Evolutionary conservation across 2,113 vertebrate species (phyloP), one percentile per base, ranked within the genome.

Genomic region (Neodon shergylaensis): DNA sequence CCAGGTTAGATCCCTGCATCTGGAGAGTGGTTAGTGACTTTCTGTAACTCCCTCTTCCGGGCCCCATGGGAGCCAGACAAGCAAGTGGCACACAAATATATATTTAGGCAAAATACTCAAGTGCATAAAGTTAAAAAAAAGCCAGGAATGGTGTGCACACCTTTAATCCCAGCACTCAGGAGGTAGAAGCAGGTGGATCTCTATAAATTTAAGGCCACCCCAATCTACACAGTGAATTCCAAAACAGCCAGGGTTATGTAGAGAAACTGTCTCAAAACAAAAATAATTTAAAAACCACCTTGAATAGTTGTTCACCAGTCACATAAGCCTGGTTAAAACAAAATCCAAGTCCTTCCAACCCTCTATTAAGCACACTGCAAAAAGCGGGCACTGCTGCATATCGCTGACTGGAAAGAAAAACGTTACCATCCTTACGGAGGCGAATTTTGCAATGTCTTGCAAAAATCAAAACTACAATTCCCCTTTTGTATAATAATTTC

Each of bases 401-500:
- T 33, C 24, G 39, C 26, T 74, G 61, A 39, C 44, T 42, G 77
- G 66, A 94, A 79, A 39, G 7, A 65, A 84, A 87, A 78, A 93
- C 26, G 28, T 22, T 22, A 47, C 83, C 86, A 72, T 33, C 76
- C 21, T 81, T 58, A 26, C 4, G 36, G 33, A 79, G 39, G 82
- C 42, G 31, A 85, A 61, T 68, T 94, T 49, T 83, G 22, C 52
- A 92, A 24, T 63, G 90, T 36, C 54, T 70, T 91, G 22, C 47
- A 96, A 93, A 96, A 96, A 79, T 83, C 85, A 85, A 72, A 93
- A 95, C 78, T 49, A 95, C 3, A 86, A n/a, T 88, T 78, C 49
- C 26, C 74, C 70, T 95, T 92, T 83, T 68, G 94, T 68, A 95
- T 16, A 81, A 42, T 92, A 88, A 77, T 88, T 91, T 95, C 14